These are phyloP conservation scores for Sebastes iracundus DNA, from an alignment of 2,797 vertebrate species.

Conservation along the genomic window DNA sequence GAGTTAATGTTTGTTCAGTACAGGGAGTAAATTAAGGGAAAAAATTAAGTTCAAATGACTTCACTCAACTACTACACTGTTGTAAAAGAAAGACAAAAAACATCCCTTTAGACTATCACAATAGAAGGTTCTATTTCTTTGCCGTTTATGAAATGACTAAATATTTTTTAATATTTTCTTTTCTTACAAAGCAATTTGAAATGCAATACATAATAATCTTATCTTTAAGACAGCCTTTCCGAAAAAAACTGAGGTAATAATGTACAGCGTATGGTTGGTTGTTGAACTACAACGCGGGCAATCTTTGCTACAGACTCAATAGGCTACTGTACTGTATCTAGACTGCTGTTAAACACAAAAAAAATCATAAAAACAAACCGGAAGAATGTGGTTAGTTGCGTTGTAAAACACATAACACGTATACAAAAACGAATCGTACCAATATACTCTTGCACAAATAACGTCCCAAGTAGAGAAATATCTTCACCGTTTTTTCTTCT, in stretches of 20 bases:
- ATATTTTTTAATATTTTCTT: conserved; percentile 59
- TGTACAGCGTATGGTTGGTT: conserved; percentile 59
- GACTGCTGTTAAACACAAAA: conserved; percentile 62
- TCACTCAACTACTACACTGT: conserved; percentile 77
- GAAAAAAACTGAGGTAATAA: conserved; percentile 66
- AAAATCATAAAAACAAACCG: conserved; percentile 33
- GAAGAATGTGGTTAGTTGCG: conserved; percentile 61
- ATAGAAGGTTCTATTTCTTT: conserved; percentile 65
- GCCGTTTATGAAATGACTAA: conserved; percentile 52
- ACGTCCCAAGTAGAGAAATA: conserved; percentile 60
- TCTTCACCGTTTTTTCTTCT: conserved; percentile 55
- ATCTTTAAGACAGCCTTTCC: conserved; percentile 69
- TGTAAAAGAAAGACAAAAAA: conserved; percentile 57
- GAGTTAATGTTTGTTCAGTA: conserved; percentile 63
- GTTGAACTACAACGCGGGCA: conserved; percentile 39
- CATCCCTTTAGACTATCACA: conserved; percentile 78
- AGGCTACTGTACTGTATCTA: conserved; percentile 69
- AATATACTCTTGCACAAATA: conserved; percentile 72
- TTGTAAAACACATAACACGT: conserved; percentile 49
- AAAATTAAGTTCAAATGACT: conserved; percentile 38
- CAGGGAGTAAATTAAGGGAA: conserved; percentile 77
- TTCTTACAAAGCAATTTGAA: conserved; percentile 79
- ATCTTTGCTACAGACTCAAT: conserved; percentile 52
- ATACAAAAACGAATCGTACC: conserved; percentile 43
- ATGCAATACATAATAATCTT: conserved; percentile 83